These are phyloP conservation scores for Lissocephala sabroskyi DNA, from an alignment of 2,888 invertebrate genomes.

Conservation along the genomic window DNA sequence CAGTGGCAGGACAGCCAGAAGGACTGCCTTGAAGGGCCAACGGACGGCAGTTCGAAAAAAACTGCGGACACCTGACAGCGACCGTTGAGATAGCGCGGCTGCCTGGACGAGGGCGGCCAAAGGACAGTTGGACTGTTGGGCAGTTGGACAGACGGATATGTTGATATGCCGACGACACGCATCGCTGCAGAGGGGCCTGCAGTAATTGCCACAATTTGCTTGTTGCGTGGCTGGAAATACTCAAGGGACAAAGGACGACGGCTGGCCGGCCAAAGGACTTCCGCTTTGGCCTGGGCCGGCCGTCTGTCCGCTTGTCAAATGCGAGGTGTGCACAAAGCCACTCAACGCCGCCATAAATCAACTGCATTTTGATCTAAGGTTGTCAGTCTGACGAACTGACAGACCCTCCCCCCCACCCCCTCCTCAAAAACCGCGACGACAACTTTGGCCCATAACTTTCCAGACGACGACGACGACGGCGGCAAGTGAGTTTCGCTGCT, in stretches of 20 bases:
- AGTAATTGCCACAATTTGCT: constrained; percentile 67
- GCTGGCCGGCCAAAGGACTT: constrained; percentile 26
- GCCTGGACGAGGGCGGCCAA: background rate
- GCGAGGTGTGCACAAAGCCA: constrained; percentile 59
- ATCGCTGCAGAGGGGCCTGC: constrained; percentile 49
- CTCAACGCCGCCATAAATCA: constrained; percentile 66
- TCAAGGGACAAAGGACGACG: constrained; percentile 6
- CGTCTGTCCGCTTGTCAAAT: background rate
- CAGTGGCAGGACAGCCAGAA: background rate
- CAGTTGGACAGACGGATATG: constrained; percentile 31
- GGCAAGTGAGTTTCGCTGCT: no score
- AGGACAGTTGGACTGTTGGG: constrained; percentile 14
- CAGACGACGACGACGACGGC: constrained; percentile 41
- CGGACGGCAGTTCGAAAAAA: no score
- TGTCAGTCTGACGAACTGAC: constrained; percentile 35
- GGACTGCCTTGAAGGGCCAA: background rate
- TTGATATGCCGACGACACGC: constrained; percentile 62
- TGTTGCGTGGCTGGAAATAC: constrained; percentile 54
- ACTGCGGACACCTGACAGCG: no score
- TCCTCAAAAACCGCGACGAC: constrained; percentile 19
- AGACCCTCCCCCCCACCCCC: no score
- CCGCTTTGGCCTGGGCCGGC: constrained; percentile 1
- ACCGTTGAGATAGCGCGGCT: no score
- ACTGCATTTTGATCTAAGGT: constrained; percentile 59
- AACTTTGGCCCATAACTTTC: constrained; percentile 47